phyloP scores from a whole-genome alignment of 2,113 vertebrate species.

The Thermophis baileyi region DNA sequence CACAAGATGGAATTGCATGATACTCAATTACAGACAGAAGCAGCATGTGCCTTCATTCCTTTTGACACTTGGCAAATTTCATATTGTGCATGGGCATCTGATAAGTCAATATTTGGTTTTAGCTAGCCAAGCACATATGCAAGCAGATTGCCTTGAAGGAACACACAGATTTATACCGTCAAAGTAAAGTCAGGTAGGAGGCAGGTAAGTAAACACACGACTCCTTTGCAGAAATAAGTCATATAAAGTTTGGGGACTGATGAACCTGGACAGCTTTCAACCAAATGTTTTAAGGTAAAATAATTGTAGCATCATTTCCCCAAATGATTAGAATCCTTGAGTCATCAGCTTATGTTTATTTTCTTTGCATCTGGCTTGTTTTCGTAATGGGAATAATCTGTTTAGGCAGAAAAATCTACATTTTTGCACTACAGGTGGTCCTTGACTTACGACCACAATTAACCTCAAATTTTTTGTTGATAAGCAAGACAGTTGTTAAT shows the following conservation, averaged over 20 bases:
- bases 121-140: not conserved
- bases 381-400: not conserved
- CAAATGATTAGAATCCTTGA: not conserved
- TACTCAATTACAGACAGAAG: not conserved
- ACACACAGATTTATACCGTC: not conserved
- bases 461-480: not conserved
- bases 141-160: not conserved
- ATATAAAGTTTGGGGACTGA: not conserved
- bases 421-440: not conserved
- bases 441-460: not conserved
- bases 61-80: not conserved
- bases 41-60: not conserved
- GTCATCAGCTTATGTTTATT: not conserved
- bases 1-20: not conserved
- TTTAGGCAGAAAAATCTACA: not conserved
- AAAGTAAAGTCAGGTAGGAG: not conserved
- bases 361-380: not conserved
- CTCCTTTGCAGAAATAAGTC: not conserved
- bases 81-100: not conserved
- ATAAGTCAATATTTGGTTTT: not conserved
- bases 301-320: not conserved
- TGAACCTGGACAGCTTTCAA: not conserved
- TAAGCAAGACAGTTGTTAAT: not conserved
- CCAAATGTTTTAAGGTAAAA: not conserved
- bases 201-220: not conserved